These are phyloP conservation scores for Phenacoccus solenopsis DNA, from an alignment of 1,140 invertebrate species.

Conservation along the genomic window DNA sequence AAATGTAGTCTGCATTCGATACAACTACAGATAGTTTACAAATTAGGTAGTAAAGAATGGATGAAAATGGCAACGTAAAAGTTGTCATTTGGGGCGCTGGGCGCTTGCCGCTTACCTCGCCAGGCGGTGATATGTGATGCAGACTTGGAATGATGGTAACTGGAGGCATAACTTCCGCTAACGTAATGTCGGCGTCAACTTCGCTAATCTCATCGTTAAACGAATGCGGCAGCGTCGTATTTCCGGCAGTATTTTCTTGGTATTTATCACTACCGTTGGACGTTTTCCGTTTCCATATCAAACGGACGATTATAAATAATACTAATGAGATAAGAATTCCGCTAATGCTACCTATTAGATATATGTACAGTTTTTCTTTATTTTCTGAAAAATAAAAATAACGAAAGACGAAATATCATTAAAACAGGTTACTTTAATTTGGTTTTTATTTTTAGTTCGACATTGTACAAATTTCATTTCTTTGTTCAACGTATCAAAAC, in stretches of 20 bases:
- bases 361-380: constrained; percentile 61
- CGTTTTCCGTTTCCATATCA: constrained; percentile 46
- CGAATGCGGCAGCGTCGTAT: constrained; percentile 50
- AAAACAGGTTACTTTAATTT: neutral
- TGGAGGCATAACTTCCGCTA: constrained; percentile 30
- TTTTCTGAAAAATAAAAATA: constrained; percentile 45
- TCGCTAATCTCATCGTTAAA: constrained; percentile 57
- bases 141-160: constrained; percentile 24
- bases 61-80: no score
- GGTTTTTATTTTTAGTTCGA: neutral
- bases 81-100: no score
- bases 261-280: constrained; percentile 36
- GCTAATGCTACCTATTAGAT: constrained; percentile 56
- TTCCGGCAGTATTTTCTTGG: constrained; percentile 35
- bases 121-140: constrained; percentile 23
- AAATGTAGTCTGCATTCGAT: no score
- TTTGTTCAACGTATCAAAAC: neutral
- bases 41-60: no score
- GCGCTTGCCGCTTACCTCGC: constrained; percentile 27
- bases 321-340: constrained; percentile 43
- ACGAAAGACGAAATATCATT: neutral
- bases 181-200: constrained; percentile 56
- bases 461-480: neutral
- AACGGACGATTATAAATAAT: constrained; percentile 48
- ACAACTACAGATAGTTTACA: no score